Conservation (phyloP, 2,113 vertebrate genomes). For the Chloebia gouldiae region DNA sequence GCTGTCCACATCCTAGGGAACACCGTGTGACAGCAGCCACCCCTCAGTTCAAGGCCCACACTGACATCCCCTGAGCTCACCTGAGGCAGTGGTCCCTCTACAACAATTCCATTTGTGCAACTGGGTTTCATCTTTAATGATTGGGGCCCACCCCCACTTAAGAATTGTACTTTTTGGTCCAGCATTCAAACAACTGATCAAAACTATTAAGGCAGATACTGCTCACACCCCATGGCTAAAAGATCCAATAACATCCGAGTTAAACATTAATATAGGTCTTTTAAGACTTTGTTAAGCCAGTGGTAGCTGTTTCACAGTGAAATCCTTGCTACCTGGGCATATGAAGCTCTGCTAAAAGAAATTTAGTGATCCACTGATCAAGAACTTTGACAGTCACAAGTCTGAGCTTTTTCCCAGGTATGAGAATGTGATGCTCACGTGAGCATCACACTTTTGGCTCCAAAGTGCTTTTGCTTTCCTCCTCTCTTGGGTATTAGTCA, state of each 20-base stretch:
- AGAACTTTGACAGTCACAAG: not conserved
- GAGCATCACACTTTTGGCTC: not conserved
- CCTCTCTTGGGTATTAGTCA: not conserved
- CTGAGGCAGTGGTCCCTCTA: not conserved
- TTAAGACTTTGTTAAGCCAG: not conserved
- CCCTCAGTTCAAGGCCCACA: not conserved
- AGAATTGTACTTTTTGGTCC: not conserved
- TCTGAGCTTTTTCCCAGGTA: not conserved
- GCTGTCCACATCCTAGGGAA: not conserved
- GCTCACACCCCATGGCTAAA: not conserved
- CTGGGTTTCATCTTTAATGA: not conserved
- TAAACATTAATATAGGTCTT: not conserved
- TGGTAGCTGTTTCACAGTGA: not conserved
- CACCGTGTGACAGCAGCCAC: not conserved
- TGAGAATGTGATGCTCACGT: accelerated
- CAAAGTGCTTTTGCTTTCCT: not conserved
- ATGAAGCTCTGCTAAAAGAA: not conserved
- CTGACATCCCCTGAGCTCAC: not conserved
- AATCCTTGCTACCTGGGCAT: not conserved
- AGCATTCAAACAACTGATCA: not conserved
- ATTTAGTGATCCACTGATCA: not conserved
- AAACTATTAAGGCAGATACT: not conserved
- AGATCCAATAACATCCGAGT: not conserved
- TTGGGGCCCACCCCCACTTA: not conserved
- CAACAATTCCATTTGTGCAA: not conserved